Conservation (phyloP, 2,113 vertebrate species). For the Vidua chalybeata region DNA sequence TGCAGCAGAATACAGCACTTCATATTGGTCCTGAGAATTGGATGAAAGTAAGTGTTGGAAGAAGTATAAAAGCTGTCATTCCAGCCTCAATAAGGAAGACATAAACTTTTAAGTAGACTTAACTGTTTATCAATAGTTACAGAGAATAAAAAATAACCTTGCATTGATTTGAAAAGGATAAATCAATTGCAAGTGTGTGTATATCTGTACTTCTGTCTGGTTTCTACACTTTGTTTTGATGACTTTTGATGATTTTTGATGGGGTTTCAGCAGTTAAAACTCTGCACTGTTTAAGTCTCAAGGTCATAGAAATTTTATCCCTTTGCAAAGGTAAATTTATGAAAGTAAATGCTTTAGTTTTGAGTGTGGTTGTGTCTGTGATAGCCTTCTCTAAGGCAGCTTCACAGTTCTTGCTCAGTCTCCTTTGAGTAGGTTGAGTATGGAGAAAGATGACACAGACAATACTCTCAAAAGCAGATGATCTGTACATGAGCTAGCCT, state of each 20-base stretch:
- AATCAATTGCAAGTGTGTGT: background rate
- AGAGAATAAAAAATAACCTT: background rate
- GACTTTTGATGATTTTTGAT: background rate
- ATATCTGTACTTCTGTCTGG: accelerated
- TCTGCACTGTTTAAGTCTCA: background rate
- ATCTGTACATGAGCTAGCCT: background rate
- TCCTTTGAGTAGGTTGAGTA: background rate
- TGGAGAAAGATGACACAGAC: background rate
- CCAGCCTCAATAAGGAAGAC: background rate
- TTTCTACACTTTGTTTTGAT: background rate
- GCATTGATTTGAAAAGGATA: background rate
- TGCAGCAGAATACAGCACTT: background rate
- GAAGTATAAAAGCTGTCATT: background rate
- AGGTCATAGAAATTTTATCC: background rate
- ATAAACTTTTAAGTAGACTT: background rate
- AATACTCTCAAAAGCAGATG: background rate
- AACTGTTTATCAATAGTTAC: background rate
- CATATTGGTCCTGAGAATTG: background rate
- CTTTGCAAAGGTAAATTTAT: background rate
- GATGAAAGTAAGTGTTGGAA: background rate
- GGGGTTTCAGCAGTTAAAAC: background rate
- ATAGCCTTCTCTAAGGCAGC: background rate
- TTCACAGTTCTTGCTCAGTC: background rate
- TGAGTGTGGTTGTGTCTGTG: background rate
- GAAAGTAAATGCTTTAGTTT: background rate